phyloP scores from a whole-genome alignment of 2,113 vertebrate genomes.

The Pica pica region DNA sequence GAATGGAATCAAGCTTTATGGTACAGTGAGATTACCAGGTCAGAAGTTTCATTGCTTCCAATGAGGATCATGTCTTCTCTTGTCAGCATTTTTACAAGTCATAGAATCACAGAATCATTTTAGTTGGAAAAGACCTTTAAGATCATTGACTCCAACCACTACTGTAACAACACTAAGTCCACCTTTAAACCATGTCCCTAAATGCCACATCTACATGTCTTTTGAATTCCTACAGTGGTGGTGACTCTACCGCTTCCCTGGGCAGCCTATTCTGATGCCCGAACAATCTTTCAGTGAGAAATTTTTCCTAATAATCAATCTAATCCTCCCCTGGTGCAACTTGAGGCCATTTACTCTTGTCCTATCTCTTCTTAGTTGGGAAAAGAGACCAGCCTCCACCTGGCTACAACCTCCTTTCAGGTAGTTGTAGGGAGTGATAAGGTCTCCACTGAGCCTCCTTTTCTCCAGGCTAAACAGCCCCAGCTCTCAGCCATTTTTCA shows the following conservation, averaged over 20 bases:
- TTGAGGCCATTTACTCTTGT: background rate
- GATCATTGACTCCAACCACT: background rate
- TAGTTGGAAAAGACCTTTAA: background rate
- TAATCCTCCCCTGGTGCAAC: background rate
- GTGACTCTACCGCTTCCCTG: background rate
- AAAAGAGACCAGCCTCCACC: background rate
- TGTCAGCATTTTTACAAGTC: background rate
- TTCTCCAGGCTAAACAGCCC: background rate
- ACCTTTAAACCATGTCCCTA: background rate
- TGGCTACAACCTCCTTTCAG: background rate
- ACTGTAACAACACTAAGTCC: background rate
- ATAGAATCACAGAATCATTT: background rate
- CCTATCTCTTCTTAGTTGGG: background rate
- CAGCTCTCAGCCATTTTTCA: background rate
- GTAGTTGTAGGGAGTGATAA: fast-evolving
- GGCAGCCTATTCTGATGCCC: background rate
- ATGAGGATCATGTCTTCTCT: background rate
- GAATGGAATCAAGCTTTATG: background rate
- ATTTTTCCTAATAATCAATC: background rate
- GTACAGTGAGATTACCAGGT: background rate
- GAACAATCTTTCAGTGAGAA: background rate
- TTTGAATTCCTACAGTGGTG: background rate
- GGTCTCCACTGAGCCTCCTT: background rate
- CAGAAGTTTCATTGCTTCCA: background rate
- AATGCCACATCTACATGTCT: fast-evolving